phyloP scores from a whole-genome alignment of 2,113 vertebrate genomes.

The Cichladusa arquata region DNA sequence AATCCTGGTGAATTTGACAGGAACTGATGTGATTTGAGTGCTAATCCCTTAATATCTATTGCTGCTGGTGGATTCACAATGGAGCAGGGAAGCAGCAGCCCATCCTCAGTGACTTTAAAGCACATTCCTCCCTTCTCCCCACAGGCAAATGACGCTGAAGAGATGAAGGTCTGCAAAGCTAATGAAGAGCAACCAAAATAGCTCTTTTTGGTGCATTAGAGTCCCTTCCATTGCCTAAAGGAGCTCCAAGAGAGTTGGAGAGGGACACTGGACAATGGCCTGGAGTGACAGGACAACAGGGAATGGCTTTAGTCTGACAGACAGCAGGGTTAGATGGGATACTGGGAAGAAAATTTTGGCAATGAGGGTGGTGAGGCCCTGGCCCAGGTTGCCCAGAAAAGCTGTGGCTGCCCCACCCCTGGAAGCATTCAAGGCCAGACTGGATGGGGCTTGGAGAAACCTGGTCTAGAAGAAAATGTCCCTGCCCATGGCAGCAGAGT shows the following conservation, averaged over 20 bases:
- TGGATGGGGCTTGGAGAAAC: background rate
- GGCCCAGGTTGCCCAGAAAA: background rate
- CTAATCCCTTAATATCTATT: background rate
- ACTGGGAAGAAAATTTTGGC: background rate
- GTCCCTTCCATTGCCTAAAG: background rate
- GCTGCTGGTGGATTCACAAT: background rate
- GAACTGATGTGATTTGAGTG: background rate
- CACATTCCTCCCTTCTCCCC: background rate
- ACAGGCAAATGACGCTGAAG: background rate
- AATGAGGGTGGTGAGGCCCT: background rate
- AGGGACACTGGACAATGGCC: background rate
- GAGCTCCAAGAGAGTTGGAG: background rate
- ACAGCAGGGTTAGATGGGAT: background rate
- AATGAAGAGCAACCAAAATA: background rate
- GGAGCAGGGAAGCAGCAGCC: background rate
- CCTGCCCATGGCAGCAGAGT: accelerated
- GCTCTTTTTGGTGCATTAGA: background rate
- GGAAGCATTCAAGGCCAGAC: background rate
- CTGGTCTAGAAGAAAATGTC: background rate
- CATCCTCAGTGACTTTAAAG: background rate
- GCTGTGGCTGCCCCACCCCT: background rate
- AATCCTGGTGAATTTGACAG: background rate
- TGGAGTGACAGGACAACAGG: background rate
- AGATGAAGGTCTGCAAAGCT: too few relatives aligned
- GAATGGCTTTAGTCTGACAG: background rate